These are phyloP conservation scores for Eurystomus glaucurus DNA, from an alignment of 2,797 vertebrate species.

Conservation along the genomic window DNA sequence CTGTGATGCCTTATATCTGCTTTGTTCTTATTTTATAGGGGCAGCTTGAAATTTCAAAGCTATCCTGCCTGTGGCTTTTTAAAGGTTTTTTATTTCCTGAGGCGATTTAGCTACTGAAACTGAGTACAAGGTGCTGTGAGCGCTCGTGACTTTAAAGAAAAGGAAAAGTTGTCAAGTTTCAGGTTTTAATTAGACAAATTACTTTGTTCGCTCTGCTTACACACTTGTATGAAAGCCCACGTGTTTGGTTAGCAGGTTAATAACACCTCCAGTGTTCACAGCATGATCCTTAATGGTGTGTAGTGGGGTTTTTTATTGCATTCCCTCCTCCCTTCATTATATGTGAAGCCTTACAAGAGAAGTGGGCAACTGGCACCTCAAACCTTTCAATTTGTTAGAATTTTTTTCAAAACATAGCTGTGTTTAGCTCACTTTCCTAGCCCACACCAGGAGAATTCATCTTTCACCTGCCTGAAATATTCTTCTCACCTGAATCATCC, in stretches of 20 bases:
- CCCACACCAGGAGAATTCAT: neutral
- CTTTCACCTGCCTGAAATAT: neutral
- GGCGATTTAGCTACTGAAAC: conserved; percentile 37
- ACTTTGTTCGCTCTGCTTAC: neutral
- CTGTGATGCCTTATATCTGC: neutral
- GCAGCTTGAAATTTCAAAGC: conserved; percentile 50
- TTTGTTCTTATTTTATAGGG: conserved; percentile 31
- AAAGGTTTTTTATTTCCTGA: conserved; percentile 41
- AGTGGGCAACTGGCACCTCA: neutral
- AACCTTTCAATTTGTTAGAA: neutral
- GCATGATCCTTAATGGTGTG: rapidly evolving
- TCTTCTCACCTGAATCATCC: neutral
- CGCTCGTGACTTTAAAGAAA: neutral
- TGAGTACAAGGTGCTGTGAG: neutral
- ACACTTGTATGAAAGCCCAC: neutral
- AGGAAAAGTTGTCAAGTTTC: neutral
- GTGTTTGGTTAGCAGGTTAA: neutral
- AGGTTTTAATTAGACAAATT: conserved; percentile 25
- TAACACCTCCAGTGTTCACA: neutral
- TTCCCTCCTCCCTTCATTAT: neutral
- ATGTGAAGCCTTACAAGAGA: neutral
- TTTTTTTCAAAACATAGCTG: neutral
- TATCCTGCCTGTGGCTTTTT: neutral
- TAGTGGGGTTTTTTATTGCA: neutral
- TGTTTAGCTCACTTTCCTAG: neutral